Conservation (phyloP, 2,888 invertebrate genomes). For the Andrena praecox region DNA sequence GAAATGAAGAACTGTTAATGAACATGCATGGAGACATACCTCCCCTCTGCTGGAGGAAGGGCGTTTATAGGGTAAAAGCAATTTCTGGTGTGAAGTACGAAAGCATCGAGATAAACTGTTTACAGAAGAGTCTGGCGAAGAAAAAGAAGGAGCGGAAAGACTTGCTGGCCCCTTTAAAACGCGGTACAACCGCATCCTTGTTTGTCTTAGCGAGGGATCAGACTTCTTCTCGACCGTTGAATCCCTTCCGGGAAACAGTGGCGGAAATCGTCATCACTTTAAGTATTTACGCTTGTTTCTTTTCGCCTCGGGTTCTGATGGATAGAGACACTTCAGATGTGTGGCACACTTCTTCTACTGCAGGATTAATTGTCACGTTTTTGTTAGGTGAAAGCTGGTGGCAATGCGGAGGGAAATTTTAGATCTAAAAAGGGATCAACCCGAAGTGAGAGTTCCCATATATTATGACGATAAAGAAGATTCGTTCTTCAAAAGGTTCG, state of each 20-base stretch:
- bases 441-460: too few species aligned
- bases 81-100: slow-evolving; percentile 60
- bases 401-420: neutral
- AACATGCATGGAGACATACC: slow-evolving; percentile 7
- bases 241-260: slow-evolving; percentile 65
- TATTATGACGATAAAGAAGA: neutral
- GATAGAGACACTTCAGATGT: slow-evolving; percentile 17
- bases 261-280: slow-evolving; percentile 57
- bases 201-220: slow-evolving; percentile 62
- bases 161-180: slow-evolving; percentile 59
- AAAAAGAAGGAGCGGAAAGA: slow-evolving; percentile 55
- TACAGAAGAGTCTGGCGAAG: slow-evolving; percentile 23
- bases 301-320: neutral
- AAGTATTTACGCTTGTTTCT: slow-evolving; percentile 57
- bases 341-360: neutral
- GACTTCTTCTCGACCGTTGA: slow-evolving; percentile 54
- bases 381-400: neutral
- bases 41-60: neutral
- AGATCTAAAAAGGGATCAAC: neutral
- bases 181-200: slow-evolving; percentile 65
- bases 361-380: slow-evolving; percentile 14
- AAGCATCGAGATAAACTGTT: slow-evolving; percentile 67
- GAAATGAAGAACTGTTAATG: neutral
- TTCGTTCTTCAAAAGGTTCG: neutral
- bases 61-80: slow-evolving; percentile 24